phyloP scores from a whole-genome alignment of 2,888 invertebrate species.

The Drosophila maculinotata region DNA sequence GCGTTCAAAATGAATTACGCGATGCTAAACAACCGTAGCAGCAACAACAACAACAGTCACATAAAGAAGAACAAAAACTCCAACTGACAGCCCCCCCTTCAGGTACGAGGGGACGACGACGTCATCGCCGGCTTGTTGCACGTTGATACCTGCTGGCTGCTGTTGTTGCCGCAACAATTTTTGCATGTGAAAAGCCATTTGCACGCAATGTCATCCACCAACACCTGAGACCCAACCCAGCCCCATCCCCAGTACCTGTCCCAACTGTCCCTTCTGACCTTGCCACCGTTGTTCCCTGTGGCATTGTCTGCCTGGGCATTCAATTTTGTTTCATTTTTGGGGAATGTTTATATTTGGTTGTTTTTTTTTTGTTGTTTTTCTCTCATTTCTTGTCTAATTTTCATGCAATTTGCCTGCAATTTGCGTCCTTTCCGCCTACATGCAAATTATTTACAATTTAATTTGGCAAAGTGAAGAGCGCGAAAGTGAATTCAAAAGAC shows the following conservation, averaged over 20 bases:
- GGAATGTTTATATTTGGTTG: neutral
- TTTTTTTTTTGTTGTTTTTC: constrained; percentile 9
- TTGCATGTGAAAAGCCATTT: constrained; percentile 57
- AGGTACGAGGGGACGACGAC: constrained; percentile 13
- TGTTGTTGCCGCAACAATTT: constrained; percentile 25
- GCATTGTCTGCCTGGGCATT: neutral
- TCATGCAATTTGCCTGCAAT: constrained; percentile 49
- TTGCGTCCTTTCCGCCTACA: constrained; percentile 56
- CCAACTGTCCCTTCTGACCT: no score
- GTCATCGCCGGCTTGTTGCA: constrained; percentile 28
- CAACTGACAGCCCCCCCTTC: constrained; percentile 24
- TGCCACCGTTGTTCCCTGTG: neutral
- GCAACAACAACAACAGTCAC: neutral
- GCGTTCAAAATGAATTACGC: constrained; percentile 45
- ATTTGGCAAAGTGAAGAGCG: constrained; percentile 49
- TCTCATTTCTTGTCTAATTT: constrained; percentile 39
- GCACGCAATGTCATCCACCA: constrained; percentile 53
- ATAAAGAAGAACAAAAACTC: constrained; percentile 8
- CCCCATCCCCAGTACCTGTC: no score
- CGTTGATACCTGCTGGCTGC: constrained; percentile 12
- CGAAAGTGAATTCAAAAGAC: constrained; percentile 36
- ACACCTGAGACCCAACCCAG: neutral
- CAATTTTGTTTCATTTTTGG: neutral
- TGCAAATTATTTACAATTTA: constrained; percentile 61
- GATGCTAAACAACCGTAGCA: constrained; percentile 32